These are phyloP conservation scores for Girardia tigrina DNA, from an alignment of 2,888 invertebrate genomes.

Conservation along the genomic window DNA sequence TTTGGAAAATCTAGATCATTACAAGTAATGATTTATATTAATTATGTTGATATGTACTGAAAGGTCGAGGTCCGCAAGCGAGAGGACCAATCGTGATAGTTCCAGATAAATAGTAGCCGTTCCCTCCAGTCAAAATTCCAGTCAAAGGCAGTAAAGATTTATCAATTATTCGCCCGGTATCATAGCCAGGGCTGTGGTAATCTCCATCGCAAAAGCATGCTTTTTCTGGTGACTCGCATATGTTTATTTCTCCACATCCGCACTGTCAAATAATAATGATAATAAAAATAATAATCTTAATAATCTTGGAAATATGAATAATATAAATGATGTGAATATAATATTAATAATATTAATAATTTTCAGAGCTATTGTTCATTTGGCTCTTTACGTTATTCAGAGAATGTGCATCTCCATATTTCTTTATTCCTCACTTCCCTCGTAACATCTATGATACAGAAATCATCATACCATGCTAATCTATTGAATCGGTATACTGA, in stretches of 20 bases:
- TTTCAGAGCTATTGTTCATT: too few relatives aligned
- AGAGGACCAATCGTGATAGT: slow-evolving; percentile 28
- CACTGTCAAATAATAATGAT: too few relatives aligned
- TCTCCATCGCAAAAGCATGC: slow-evolving; percentile 11
- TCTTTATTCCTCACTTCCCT: too few relatives aligned
- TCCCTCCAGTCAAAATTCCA: not conserved
- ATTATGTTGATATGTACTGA: not conserved
- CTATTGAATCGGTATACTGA: too few relatives aligned
- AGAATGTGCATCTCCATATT: too few relatives aligned
- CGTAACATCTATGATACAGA: too few relatives aligned
- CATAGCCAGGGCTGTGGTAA: not conserved
- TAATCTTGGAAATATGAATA: too few relatives aligned
- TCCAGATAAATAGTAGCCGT: not conserved
- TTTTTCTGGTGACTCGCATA: not conserved
- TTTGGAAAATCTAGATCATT: not conserved
- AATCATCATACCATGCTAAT: too few relatives aligned
- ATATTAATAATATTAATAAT: too few relatives aligned
- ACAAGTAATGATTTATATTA: not conserved
- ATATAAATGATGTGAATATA: too few relatives aligned
- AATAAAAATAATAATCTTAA: too few relatives aligned
- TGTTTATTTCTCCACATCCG: not conserved
- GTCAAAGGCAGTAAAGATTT: not conserved
- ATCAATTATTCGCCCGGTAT: not conserved
- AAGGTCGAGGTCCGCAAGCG: slow-evolving; percentile 7
- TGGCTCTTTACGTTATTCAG: too few relatives aligned